Evolutionary conservation across 2,113 vertebrate species (phyloP), one percentile per base, ranked within the genome.

Genomic region (Calidris pugnax): DNA sequence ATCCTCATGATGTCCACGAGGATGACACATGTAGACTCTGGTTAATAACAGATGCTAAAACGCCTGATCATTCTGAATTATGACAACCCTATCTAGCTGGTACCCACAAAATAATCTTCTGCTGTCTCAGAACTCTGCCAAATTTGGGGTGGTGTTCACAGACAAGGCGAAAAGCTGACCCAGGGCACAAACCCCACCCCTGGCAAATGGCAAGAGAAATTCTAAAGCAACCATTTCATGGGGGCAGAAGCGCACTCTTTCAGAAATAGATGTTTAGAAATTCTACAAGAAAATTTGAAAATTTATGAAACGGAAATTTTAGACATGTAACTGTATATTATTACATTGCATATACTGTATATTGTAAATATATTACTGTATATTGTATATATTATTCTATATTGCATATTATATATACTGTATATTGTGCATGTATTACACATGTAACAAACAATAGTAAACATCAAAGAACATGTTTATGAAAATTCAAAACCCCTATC

Each of bases 21-120:
- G 13, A 80, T 85, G 84, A 96, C 74, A 94, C 77, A 76, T 1
- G 1, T 7, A 45, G 48, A 45, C n/a, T 48, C 30, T 12, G 14
- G 17, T 63, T 93, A 93, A 86, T 93, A 69, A 74, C 47, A 96
- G 78, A 77, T 77, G 69, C 60, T 81, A 75, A 80, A 86, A 89
- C 48, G 56, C 60, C 71, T 77, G 62, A 39, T 88, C 39, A 48
- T 92, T 69, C 55, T 62, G 74, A 85, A 96, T 90, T 80, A 92
- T 27, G 76, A 92, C 56, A 92, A 71, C 21, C 20, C 35, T 33
- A 47, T 78, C 67, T 68, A 43, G 76, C 59, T 93, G 85, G 78
- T 53, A 64, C 23, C 62, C 63, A 53, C 10, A 67, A 87, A 73
- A 59, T n/a, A 32, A 85, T 48, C 43, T 43, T 41, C 57, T 2